Percentiles rank a stretch among this genome's conserved stretches.
phyloP scores from a whole-genome alignment of 2,113 vertebrate genomes.

The Alosa alosa region DNA sequence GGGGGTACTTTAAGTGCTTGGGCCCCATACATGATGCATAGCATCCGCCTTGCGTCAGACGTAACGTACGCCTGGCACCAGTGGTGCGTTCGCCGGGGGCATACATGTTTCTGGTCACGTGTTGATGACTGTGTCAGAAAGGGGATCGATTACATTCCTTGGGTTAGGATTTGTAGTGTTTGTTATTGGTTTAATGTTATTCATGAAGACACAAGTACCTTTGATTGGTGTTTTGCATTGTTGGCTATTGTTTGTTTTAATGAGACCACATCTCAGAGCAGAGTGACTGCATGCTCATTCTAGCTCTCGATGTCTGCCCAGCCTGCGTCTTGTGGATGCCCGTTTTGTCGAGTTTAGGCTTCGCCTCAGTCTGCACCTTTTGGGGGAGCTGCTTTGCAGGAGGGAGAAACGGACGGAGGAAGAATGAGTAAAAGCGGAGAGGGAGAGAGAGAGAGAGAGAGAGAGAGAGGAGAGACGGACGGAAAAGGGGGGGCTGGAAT shows the following conservation, averaged over 20 bases:
- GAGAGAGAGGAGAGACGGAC: background rate
- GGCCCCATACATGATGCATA: slow-evolving; percentile 15
- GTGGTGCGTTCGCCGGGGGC: background rate
- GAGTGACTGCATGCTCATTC: background rate
- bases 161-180: background rate
- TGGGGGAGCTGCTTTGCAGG: too few relatives aligned
- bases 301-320: background rate
- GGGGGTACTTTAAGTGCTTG: background rate
- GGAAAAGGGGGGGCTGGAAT: too few relatives aligned
- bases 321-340: background rate
- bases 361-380: too few relatives aligned
- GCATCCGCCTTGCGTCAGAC: background rate
- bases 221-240: background rate
- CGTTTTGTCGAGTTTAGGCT: too few relatives aligned
- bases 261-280: background rate
- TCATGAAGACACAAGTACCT: background rate
- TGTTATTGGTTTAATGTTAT: background rate
- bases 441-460: background rate
- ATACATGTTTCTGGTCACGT: background rate
- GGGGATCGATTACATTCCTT: background rate
- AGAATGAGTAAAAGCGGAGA: background rate
- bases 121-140: background rate
- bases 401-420: background rate
- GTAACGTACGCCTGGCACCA: background rate
- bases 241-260: background rate